Evolutionary conservation across 2,888 invertebrate genomes (phyloP), one percentile per base, ranked within the genome.

Genomic region (Fabriciana adippe): DNA sequence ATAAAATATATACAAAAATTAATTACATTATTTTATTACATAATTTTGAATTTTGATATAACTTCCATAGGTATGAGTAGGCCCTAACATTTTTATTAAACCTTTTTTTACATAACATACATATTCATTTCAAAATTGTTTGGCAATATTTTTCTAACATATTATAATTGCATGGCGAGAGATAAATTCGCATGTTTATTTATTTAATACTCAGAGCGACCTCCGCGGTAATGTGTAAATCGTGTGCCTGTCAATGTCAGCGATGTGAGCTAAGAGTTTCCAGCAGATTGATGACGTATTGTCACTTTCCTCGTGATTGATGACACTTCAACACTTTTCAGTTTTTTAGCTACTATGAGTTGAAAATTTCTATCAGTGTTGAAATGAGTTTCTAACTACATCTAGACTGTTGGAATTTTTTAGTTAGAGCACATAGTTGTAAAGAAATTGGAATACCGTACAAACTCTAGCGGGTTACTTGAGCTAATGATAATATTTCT

Each of bases 281-380:
- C 74, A 83, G 76, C 76, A 82, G 80, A 86, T 85, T 80, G 82
- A 85, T 84, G 83, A 81, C 79, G 78, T 79, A 82, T 83, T 86
- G 81, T 84, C 82, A 80, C 79, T 78, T 74, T 71, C 69, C 66
- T 51, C 74, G 76, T 86, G 86, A 87, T 85, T 81, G 85, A 88
- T 85, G 79, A 77, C 72, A 74, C 75, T 78, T 35, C 55, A 78
- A 77, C 72, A 74, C 74, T 78, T 51, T 66, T 51, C 47, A 45
- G 55, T 64, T 61, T 56, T 60, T 35, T 55, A 59, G 53, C 48
- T 47, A n/a, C 50, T 55, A 50, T 55, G 55, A 55, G 50, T 60
- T 55, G 60, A 18, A 66, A 61, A 61, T 55, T 55, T 50, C 48
- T 59, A 54, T 55, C 54, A 60, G 14, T 47, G 59, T 18, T 48